Evolutionary conservation across 2,797 vertebrate species (phyloP).

Genomic region (Epinephelus awoara): DNA sequence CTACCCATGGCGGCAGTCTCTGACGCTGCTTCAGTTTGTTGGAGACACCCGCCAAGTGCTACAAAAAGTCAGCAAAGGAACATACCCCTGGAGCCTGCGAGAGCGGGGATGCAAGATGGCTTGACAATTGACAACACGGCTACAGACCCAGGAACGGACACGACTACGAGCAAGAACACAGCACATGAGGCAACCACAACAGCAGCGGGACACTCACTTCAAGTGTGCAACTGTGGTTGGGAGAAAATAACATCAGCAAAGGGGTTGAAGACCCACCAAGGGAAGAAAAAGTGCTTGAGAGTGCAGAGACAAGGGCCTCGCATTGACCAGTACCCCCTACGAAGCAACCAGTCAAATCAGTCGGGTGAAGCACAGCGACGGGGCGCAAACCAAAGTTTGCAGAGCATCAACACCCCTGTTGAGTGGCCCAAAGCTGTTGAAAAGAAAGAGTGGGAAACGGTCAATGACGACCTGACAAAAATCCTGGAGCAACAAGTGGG

Average conservation of each 20-base stretch:
- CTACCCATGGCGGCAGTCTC: too few relatives aligned
- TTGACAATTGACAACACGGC: too few relatives aligned
- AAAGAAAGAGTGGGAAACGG: slow-evolving; percentile 16
- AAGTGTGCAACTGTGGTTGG: not conserved
- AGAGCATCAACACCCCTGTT: slow-evolving; percentile 39
- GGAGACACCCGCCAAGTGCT: too few relatives aligned
- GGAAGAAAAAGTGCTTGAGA: slow-evolving; percentile 27
- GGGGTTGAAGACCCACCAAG: not conserved
- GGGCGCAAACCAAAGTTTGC: slow-evolving; percentile 40
- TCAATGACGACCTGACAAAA: not conserved
- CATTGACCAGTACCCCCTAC: slow-evolving; percentile 35
- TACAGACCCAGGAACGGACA: not conserved
- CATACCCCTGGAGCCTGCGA: too few relatives aligned
- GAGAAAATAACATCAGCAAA: not conserved
- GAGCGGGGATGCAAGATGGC: too few relatives aligned
- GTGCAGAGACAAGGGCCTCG: slow-evolving; percentile 20
- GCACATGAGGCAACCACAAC: too few relatives aligned
- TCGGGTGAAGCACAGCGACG: slow-evolving; percentile 38
- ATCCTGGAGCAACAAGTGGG: not conserved
- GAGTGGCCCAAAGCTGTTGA: slow-evolving; percentile 25
- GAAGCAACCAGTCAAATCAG: slow-evolving; percentile 34
- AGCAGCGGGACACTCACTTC: too few relatives aligned
- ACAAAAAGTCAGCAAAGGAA: too few relatives aligned
- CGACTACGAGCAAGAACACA: too few relatives aligned
- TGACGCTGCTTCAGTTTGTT: too few relatives aligned